Evolutionary conservation across 2,797 vertebrate genomes (phyloP).

Genomic region (Acipenser ruthenus): DNA sequence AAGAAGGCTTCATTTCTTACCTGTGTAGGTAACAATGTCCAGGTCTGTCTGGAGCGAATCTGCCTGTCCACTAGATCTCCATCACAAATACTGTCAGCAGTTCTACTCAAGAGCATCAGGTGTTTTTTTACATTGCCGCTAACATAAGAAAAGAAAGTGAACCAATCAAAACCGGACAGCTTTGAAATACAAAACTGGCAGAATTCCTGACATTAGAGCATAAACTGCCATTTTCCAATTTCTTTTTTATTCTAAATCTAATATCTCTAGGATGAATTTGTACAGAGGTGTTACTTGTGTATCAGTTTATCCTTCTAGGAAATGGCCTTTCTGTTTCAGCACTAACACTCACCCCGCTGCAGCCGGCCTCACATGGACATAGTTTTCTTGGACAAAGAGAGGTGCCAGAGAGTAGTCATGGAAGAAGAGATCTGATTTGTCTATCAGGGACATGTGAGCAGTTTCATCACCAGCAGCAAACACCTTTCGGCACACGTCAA

Average conservation of each 20-base stretch:
- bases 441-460: conserved; percentile 80
- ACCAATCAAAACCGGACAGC: not conserved
- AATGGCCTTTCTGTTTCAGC: not conserved
- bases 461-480: conserved; percentile 74
- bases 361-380: conserved; percentile 76
- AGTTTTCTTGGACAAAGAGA: conserved; percentile 96
- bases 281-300: not conserved
- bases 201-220: too few species aligned
- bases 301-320: too few species aligned
- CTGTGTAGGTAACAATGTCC: conserved; percentile 94
- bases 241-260: too few species aligned
- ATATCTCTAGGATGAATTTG: too few species aligned
- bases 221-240: too few species aligned
- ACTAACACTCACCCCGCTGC: conserved; percentile 75
- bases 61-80: conserved; percentile 87
- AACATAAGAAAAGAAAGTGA: not conserved
- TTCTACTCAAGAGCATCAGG: conserved; percentile 84
- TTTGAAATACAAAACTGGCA: not conserved
- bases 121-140: conserved; percentile 83
- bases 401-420: conserved; percentile 92
- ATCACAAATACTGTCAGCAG: conserved; percentile 89
- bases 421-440: conserved; percentile 94
- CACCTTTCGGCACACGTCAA: conserved; percentile 90
- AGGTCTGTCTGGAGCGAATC: conserved; percentile 82
- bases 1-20: conserved; percentile 43